Evolutionary conservation across 2,113 vertebrate genomes (phyloP), one percentile per base, ranked within the genome.

Genomic region (Vireo altiloquus): DNA sequence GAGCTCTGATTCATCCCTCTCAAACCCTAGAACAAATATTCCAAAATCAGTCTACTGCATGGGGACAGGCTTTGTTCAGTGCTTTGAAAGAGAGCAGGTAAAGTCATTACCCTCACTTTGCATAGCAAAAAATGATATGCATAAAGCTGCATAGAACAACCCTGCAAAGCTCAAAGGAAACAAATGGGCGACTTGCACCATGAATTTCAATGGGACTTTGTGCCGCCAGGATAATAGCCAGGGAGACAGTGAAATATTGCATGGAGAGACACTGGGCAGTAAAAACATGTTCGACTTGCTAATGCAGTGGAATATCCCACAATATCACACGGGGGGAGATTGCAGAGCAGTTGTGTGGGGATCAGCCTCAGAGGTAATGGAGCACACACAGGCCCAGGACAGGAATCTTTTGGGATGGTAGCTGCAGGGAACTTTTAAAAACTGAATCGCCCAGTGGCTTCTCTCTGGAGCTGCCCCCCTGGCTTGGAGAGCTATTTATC

Each of bases 31-130:
- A 96, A 94, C 90, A 96, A 97, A 97, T 94, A 96, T 72, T 93
- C 92, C 80, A 81, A 90, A 96, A 95, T 91, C 92, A 92, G 92
- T 53, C 86, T 82, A 57, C 3, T 19, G 91, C 96, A 87, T 52
- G 85, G 91, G 92, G 87, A 96, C 94, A 93, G 94, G 92, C 95
- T 95, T 96, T 96, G 90, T 93, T 92, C 94, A 77, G 77, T 30
- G 94, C 89, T 94, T 57, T 96, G 92, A 96, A 96, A 96, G 89
- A 82, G 63, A 93, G 81, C 95, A 95, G 94, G 95, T 96, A 91
- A 96, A 96, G 91, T 95, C 92, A 95, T 95, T 97, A 95, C 92
- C 96, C 96, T 97, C 95, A 94, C 87, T 97, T 96, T 95, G 96
- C 94, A 97, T 95, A 91, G 88, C 90, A 92, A 90, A 83, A 95